These are phyloP conservation scores for Hemaris fuciformis DNA, from an alignment of 2,888 invertebrate species.

Conservation along the genomic window DNA sequence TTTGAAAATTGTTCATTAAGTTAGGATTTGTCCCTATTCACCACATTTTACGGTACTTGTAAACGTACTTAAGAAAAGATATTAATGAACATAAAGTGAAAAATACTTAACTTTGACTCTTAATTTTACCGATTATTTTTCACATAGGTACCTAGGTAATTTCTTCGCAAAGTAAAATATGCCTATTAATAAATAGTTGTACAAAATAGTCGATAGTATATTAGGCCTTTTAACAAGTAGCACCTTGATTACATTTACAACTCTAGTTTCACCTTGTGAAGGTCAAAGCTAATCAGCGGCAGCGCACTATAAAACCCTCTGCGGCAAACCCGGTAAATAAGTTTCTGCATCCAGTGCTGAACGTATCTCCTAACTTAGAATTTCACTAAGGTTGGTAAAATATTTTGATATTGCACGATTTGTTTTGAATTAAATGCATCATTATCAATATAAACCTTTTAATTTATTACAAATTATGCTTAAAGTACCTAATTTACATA, in stretches of 20 bases:
- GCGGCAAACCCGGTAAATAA: constrained; percentile 23
- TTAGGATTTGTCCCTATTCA: too few species aligned
- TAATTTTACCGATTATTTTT: background rate
- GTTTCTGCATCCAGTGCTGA: background rate
- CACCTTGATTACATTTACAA: background rate
- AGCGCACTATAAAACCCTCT: background rate
- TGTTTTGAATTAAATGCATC: too few species aligned
- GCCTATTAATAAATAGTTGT: background rate
- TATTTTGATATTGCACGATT: background rate
- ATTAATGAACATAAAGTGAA: too few species aligned
- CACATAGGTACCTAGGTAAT: too few species aligned
- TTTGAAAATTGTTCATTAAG: too few species aligned
- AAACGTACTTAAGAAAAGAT: too few species aligned
- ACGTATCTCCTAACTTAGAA: background rate
- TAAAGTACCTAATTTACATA: too few species aligned
- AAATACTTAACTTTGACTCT: background rate
- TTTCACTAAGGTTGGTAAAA: background rate
- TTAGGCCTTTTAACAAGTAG: background rate
- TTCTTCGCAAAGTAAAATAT: too few species aligned
- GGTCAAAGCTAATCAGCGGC: constrained; percentile 53
- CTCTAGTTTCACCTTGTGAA: constrained; percentile 75
- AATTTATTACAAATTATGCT: background rate
- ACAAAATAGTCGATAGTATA: background rate
- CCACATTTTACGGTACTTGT: too few species aligned
- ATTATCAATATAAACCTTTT: too few species aligned